Conservation (phyloP, 1,140 invertebrate genomes). For the Penaeus chinensis region DNA sequence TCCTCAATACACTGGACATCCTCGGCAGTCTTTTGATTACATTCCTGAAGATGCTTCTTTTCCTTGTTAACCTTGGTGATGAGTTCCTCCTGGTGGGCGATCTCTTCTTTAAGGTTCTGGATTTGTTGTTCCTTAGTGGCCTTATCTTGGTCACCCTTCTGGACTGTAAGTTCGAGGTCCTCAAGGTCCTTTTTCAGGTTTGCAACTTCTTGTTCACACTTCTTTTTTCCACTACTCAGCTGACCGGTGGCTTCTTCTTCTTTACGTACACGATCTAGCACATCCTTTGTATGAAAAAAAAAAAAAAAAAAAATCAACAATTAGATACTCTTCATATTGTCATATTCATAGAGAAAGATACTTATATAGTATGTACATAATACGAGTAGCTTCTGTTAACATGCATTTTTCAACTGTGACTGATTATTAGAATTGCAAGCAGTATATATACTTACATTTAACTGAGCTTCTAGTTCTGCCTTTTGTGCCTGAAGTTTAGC, state of each 20-base stretch:
- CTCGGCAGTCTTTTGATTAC: conserved; percentile 73
- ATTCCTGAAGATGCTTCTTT: conserved; percentile 75
- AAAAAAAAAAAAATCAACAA: not conserved
- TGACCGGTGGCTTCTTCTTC: conserved; percentile 74
- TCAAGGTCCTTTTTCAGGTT: conserved; percentile 73
- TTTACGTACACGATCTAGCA: conserved; percentile 14
- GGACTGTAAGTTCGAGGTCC: conserved; percentile 71
- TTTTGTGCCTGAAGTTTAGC: conserved; percentile 74
- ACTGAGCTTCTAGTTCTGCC: conserved; percentile 72
- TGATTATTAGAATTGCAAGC: no score
- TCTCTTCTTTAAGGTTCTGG: conserved; percentile 54
- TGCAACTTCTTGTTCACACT: conserved; percentile 67
- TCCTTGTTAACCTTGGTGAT: conserved; percentile 69
- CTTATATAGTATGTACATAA: no score
- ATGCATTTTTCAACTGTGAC: no score
- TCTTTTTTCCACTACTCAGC: conserved; percentile 56
- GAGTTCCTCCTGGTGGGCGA: conserved; percentile 51
- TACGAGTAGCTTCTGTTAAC: no score
- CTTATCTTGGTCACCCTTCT: conserved; percentile 73
- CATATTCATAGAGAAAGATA: no score
- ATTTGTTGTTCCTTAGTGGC: conserved; percentile 51
- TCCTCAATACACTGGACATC: conserved; percentile 92
- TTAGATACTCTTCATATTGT: not conserved
- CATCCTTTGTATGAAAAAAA: conserved; percentile 23
- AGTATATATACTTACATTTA: conserved; percentile 66